Evolutionary conservation across 2,888 invertebrate species (phyloP).

Genomic region (Glaucopsyche alexis): DNA sequence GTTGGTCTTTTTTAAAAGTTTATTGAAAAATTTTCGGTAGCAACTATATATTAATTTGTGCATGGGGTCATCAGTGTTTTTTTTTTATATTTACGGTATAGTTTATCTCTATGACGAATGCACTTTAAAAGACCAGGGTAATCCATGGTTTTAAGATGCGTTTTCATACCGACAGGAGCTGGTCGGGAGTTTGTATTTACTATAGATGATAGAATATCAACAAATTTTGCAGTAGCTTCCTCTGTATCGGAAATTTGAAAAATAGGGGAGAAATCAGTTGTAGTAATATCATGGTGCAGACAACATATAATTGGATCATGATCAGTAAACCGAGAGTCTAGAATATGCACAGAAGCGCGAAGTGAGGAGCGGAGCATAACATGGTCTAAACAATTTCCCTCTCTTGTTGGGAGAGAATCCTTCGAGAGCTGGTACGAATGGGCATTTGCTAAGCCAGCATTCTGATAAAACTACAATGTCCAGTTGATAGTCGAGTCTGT

Average conservation of each 20-base stretch:
- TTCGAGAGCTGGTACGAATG: not conserved
- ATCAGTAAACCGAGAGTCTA: too few species aligned
- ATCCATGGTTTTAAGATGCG: not conserved
- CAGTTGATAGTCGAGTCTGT: not conserved
- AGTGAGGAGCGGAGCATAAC: too few species aligned
- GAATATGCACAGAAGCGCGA: too few species aligned
- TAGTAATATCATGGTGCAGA: too few species aligned
- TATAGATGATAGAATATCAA: too few species aligned
- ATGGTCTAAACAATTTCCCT: slow-evolving; percentile 5
- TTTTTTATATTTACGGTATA: not conserved
- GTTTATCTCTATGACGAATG: not conserved
- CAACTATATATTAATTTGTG: not conserved
- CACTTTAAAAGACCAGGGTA: not conserved
- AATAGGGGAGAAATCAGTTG: too few species aligned
- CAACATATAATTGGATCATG: too few species aligned
- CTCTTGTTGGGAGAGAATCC: not conserved
- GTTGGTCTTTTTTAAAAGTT: not conserved
- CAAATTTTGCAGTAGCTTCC: too few species aligned
- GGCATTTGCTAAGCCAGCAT: slow-evolving; percentile 13
- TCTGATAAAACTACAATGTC: too few species aligned
- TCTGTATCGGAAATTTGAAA: too few species aligned
- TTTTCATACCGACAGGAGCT: not conserved
- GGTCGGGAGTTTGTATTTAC: too few species aligned
- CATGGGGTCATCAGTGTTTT: not conserved
- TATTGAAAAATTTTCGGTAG: not conserved